These are phyloP conservation scores for Bryconaethiops microstoma DNA, from an alignment of 2,797 vertebrate genomes.

Conservation along the genomic window DNA sequence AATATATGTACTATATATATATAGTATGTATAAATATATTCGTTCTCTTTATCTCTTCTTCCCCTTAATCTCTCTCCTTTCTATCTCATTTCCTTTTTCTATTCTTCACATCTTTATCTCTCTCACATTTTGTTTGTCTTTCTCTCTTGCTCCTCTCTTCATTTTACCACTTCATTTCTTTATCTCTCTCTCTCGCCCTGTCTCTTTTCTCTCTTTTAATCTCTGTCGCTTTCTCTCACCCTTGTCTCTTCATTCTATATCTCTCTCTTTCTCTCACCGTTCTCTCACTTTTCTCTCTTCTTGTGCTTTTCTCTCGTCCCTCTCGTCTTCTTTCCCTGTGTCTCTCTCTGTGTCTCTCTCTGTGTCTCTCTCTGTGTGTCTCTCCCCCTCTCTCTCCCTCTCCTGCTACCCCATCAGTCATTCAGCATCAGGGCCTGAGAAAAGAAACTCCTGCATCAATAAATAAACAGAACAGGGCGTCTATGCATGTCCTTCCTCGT, in stretches of 20 bases:
- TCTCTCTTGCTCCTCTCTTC: background rate
- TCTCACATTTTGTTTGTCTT: background rate
- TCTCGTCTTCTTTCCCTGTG: background rate
- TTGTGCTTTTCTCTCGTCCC: background rate
- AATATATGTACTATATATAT: no score
- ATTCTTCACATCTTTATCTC: background rate
- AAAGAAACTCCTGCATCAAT: constrained; percentile 32
- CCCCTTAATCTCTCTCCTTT: background rate
- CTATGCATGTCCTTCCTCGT: background rate
- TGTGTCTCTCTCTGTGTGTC: background rate
- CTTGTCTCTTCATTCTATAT: no score
- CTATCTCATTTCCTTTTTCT: background rate
- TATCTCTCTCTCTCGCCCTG: background rate
- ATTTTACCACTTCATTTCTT: background rate
- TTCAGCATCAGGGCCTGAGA: constrained; percentile 9
- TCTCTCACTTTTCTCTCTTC: no score
- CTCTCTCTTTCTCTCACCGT: no score
- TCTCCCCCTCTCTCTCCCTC: background rate
- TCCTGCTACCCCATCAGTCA: constrained; percentile 20
- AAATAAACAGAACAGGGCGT: constrained; percentile 28
- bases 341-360: background rate
- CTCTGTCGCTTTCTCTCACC: no score
- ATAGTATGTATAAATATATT: no score
- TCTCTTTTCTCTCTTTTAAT: background rate
- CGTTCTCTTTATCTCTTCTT: background rate